Evolutionary conservation across 2,888 invertebrate species (phyloP).

Genomic region (Isotomurus palustris): DNA sequence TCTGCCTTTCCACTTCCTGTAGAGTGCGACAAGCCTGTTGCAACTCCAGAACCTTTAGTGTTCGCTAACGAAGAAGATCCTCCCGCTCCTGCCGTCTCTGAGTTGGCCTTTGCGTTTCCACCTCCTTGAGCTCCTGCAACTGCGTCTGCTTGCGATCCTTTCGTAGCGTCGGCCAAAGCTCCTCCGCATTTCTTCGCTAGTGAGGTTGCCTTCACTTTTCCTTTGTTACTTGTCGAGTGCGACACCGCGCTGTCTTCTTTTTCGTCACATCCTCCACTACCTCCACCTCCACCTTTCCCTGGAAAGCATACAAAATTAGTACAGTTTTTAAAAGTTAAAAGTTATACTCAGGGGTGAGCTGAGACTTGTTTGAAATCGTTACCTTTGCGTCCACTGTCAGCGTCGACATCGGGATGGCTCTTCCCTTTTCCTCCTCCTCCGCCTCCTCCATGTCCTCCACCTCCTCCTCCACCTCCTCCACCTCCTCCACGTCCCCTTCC

Average conservation of each 20-base stretch:
- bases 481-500: too few species aligned
- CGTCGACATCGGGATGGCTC: too few species aligned
- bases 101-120: neutral
- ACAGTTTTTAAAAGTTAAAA: too few species aligned
- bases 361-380: too few species aligned
- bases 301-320: too few species aligned
- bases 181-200: neutral
- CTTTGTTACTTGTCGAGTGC: neutral
- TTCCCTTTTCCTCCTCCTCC: too few species aligned
- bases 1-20: neutral
- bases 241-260: neutral
- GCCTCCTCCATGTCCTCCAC: too few species aligned
- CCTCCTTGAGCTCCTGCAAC: neutral
- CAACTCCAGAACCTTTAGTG: neutral
- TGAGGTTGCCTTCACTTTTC: neutral
- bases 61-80: neutral
- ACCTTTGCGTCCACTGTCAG: too few species aligned
- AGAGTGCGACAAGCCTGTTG: neutral
- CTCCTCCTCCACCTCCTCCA: too few species aligned
- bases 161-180: neutral
- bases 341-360: too few species aligned
- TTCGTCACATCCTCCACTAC: too few species aligned
- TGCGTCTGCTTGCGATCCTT: neutral
- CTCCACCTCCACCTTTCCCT: too few species aligned
- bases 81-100: neutral